Evolutionary conservation across 2,888 invertebrate species (phyloP).

Genomic region (Pinctada fucata): DNA sequence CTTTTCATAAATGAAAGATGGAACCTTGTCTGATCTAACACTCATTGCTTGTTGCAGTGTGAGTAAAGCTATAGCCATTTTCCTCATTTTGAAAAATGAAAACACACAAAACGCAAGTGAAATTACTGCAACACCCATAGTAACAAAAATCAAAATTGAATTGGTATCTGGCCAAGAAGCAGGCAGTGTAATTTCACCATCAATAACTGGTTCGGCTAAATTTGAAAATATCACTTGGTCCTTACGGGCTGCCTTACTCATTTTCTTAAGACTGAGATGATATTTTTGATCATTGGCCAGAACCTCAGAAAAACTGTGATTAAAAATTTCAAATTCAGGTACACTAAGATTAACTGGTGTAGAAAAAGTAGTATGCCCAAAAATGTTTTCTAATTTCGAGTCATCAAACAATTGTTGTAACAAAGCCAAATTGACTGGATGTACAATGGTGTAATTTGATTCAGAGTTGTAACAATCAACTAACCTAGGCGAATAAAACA

Average conservation of each 20-base stretch:
- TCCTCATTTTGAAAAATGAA: slow-evolving; percentile 13
- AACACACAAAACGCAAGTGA: not conserved
- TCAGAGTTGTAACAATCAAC: slow-evolving; percentile 7
- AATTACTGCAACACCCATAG: slow-evolving; percentile 8
- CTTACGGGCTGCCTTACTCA: slow-evolving; percentile 25
- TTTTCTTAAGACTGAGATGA: slow-evolving; percentile 12
- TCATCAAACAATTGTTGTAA: slow-evolving; percentile 28
- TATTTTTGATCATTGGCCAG: slow-evolving; percentile 12
- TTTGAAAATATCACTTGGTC: slow-evolving; percentile 26
- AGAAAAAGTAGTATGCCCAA: slow-evolving; percentile 5
- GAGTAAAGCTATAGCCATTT: not conserved
- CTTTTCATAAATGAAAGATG: slow-evolving; percentile 8
- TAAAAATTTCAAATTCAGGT: slow-evolving; percentile 13
- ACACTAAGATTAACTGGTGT: slow-evolving; percentile 7
- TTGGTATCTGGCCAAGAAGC: slow-evolving; percentile 20
- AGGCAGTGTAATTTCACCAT: slow-evolving; percentile 16
- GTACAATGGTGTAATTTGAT: not conserved
- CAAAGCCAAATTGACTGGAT: slow-evolving; percentile 19
- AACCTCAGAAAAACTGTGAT: slow-evolving; percentile 13
- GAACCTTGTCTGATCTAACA: not conserved
- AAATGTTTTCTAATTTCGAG: not conserved
- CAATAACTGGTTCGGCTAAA: slow-evolving; percentile 33
- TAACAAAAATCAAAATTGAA: slow-evolving; percentile 5
- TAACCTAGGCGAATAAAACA: slow-evolving; percentile 13
- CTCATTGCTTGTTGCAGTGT: not conserved